phyloP scores from a whole-genome alignment of 1,140 invertebrate species.

The Anagrus nilaparvatae region DNA sequence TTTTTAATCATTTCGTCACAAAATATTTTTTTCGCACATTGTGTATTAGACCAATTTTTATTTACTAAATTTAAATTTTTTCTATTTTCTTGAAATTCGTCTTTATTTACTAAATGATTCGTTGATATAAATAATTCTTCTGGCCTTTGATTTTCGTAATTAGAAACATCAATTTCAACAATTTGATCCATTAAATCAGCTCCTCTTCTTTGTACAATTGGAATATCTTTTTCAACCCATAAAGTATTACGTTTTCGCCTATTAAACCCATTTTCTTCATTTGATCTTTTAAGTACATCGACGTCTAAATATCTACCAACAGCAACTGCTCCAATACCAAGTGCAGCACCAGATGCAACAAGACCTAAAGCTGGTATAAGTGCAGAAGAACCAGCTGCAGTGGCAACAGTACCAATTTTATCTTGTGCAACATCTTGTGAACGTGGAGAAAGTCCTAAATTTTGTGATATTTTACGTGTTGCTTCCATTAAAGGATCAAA shows the following conservation, averaged over 20 bases:
- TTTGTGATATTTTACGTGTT: slow-evolving; percentile 65
- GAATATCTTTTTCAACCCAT: slow-evolving; percentile 10
- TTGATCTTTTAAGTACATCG: slow-evolving; percentile 47
- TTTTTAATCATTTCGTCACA: slow-evolving; percentile 61
- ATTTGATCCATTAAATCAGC: slow-evolving; percentile 31
- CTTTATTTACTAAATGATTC: too few relatives aligned
- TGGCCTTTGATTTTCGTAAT: slow-evolving; percentile 14
- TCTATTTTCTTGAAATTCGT: too few relatives aligned
- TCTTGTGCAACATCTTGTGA: slow-evolving; percentile 48
- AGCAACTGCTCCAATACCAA: slow-evolving; percentile 67
- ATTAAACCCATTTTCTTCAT: slow-evolving; percentile 12
- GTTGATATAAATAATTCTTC: slow-evolving; percentile 16
- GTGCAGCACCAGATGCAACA: slow-evolving; percentile 66
- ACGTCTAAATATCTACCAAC: slow-evolving; percentile 62
- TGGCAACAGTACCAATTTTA: slow-evolving; percentile 53
- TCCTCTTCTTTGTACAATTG: slow-evolving; percentile 27
- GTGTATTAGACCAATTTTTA: slow-evolving; percentile 63
- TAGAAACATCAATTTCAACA: slow-evolving; percentile 31
- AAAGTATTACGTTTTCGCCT: slow-evolving; percentile 8
- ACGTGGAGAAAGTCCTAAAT: slow-evolving; percentile 51
- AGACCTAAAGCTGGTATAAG: slow-evolving; percentile 63
- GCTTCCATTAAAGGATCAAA: slow-evolving; percentile 64
- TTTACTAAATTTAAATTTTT: too few relatives aligned
- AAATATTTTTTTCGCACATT: slow-evolving; percentile 64
- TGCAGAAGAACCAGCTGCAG: slow-evolving; percentile 45